Base-by-base conservation (phyloP, 2,113 vertebrate species). In the Ictidomys tridecemlineatus region DNA sequence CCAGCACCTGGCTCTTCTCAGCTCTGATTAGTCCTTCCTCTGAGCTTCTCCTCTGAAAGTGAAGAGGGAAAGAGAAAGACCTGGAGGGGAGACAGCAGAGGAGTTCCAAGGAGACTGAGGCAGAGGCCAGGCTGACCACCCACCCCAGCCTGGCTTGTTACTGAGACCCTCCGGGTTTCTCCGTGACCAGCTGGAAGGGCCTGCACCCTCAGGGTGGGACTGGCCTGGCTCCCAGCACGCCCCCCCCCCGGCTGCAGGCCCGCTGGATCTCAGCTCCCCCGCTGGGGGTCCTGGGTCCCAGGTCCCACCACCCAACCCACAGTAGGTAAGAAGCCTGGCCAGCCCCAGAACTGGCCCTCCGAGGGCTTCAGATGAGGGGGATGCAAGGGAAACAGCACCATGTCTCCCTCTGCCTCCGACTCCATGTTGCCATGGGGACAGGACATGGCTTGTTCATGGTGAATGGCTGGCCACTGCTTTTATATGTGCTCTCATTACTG, bases 361-460 rank as follows among this genome's bases (percentile, higher is more conserved):
- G 1, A 28, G 92, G 65, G 89, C 93, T 72, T 58, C 12, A 37
- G 53, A 69, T 11, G 78, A 32, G 92, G 10, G 20, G 37, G 48
- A 5, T 32, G 53, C 96, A 94, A 96, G 88, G 78, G 96, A 93
- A 96, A 78, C 85, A 96, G 98, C 94, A 94, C 93, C 76, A 42
- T 82, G 70, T 98, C 97, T 96, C 92, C 65, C 94, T 89, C 91
- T 97, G 97, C 95, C 77, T 98, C 87, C 42, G 93, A 88, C 93
- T 97, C 97, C 51, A 18, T 94, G 98, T 98, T 99, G 97, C 98
- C 97, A 96, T 95, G 98, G 98, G 96, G 98, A 99, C 98, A 5
- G 69, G 98, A 95, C 97, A 92, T 97, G 97, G 98, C 95, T 98
- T 97, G 97, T 97, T 98, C 97, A 63, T 98, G 98, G 97, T 98